Evolutionary conservation across 2,113 vertebrate genomes (phyloP).

Genomic region (Diadophis punctatus): DNA sequence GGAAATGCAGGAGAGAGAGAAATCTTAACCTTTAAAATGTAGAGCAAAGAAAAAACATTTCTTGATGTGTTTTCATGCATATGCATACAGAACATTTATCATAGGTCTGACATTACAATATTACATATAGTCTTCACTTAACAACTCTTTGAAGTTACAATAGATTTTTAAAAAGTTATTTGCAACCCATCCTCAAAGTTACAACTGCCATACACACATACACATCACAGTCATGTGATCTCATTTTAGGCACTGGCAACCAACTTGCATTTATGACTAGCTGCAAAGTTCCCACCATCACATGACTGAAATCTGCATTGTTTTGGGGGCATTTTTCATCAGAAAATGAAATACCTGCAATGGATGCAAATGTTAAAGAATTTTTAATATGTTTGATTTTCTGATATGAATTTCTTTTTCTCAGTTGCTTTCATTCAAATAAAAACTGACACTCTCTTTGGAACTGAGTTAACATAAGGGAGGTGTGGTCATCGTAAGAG

Average conservation of each 20-base stretch:
- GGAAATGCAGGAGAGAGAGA: background rate
- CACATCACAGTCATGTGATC: background rate
- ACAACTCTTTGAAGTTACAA: background rate
- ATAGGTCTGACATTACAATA: background rate
- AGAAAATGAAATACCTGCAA: background rate
- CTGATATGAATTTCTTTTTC: background rate
- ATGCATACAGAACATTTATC: background rate
- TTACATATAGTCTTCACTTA: background rate
- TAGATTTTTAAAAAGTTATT: background rate
- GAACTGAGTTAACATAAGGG: background rate
- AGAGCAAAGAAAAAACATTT: background rate
- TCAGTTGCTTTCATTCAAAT: background rate
- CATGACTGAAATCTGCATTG: background rate
- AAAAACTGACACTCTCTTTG: background rate
- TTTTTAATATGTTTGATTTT: background rate
- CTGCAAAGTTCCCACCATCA: background rate
- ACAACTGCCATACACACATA: background rate
- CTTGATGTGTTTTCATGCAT: background rate
- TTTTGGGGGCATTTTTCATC: background rate
- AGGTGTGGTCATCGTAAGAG: background rate
- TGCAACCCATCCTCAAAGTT: background rate
- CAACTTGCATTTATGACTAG: background rate
- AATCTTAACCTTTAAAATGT: background rate
- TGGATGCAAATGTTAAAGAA: background rate
- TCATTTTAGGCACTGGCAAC: background rate